A percentile compares a stretch with the other conserved stretches of the same genome.
Conservation (phyloP, 2,797 vertebrate genomes). For the Chromobotia macracanthus region DNA sequence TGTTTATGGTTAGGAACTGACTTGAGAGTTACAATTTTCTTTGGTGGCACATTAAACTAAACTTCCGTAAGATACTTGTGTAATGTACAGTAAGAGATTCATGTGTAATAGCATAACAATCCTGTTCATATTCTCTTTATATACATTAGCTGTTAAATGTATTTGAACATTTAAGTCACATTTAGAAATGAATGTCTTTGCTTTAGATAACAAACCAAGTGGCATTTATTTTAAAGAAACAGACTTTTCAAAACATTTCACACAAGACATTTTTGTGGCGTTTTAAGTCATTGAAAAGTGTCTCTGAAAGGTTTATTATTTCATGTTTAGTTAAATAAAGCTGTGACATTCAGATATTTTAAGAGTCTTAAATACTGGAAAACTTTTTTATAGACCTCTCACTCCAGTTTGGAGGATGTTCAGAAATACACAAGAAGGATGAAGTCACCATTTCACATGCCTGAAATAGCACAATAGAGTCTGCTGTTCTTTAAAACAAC, state of each 20-base stretch:
- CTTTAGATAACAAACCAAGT: neutral
- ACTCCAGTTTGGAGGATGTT: constrained; percentile 13
- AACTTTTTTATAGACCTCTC: neutral
- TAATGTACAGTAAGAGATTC: too few relatives aligned
- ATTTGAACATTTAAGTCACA: neutral
- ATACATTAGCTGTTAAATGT: neutral
- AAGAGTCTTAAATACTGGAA: neutral
- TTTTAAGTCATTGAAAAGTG: too few relatives aligned
- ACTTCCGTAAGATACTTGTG: too few relatives aligned
- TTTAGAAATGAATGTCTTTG: neutral
- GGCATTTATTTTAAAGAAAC: too few relatives aligned
- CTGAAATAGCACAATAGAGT: constrained; percentile 18
- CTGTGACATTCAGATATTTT: neutral
- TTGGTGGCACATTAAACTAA: constrained; percentile 56
- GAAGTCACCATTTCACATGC: constrained; percentile 45
- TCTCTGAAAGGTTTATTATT: neutral
- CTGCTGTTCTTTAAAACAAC: constrained; percentile 47
- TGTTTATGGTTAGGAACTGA: constrained; percentile 58
- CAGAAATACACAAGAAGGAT: constrained; percentile 18
- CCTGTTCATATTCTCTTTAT: neutral
- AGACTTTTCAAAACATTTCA: too few relatives aligned
- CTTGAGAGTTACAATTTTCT: constrained; percentile 62
- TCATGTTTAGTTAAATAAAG: neutral
- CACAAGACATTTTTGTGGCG: too few relatives aligned
- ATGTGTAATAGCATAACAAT: neutral